Evolutionary conservation across 2,888 invertebrate genomes (phyloP).

Genomic region (Ornithoptera alexandrae): DNA sequence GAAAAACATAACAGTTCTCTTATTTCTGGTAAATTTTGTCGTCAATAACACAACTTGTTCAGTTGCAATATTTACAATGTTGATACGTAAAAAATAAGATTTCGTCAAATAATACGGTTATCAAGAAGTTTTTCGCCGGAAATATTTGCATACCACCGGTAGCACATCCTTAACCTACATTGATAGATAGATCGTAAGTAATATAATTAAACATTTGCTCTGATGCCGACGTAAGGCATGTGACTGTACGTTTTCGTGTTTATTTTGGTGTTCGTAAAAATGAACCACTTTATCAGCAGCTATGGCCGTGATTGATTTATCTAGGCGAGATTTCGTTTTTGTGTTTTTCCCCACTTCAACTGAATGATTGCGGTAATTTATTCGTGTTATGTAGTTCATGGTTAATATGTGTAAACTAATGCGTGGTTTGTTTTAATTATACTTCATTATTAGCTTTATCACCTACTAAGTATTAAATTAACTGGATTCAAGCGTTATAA

Average conservation of each 20-base stretch:
- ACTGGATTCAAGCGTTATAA: too few species aligned
- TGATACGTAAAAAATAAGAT: slow-evolving; percentile 11
- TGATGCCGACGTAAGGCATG: slow-evolving; percentile 55
- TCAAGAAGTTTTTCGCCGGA: slow-evolving; percentile 28
- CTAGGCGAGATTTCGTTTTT: slow-evolving; percentile 40
- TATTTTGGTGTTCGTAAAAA: slow-evolving; percentile 47
- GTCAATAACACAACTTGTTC: background rate
- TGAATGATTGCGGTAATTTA: slow-evolving; percentile 28
- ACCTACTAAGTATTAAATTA: too few species aligned
- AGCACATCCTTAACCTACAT: slow-evolving; percentile 48
- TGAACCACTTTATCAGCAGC: slow-evolving; percentile 53
- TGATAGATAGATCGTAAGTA: slow-evolving; percentile 44
- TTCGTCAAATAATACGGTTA: slow-evolving; percentile 23
- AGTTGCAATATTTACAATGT: slow-evolving; percentile 22
- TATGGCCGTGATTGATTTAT: slow-evolving; percentile 72
- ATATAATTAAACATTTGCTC: slow-evolving; percentile 50
- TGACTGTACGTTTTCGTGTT: slow-evolving; percentile 52
- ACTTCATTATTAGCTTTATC: background rate
- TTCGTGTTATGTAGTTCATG: slow-evolving; percentile 25
- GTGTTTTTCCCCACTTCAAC: slow-evolving; percentile 33
- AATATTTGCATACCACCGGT: slow-evolving; percentile 28
- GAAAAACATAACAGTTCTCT: background rate
- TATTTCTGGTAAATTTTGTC: slow-evolving; percentile 4
- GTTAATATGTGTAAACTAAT: slow-evolving; percentile 6
- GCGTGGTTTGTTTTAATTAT: background rate